Evolutionary conservation across 2,797 vertebrate species (phyloP).

Genomic region (Ataeniobius toweri): DNA sequence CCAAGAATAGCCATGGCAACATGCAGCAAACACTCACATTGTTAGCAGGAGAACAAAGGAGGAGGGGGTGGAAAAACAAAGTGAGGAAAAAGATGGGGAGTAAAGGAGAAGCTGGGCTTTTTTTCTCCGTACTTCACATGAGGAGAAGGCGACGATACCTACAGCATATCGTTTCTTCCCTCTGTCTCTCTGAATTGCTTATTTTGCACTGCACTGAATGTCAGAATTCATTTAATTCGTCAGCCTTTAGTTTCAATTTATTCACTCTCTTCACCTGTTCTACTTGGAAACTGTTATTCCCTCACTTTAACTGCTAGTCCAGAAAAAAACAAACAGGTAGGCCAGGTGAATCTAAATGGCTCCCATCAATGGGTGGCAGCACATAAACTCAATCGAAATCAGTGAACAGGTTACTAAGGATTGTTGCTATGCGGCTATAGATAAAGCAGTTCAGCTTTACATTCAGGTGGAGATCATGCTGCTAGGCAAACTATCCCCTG

Average conservation of each 20-base stretch:
- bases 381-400: background rate
- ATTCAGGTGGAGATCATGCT: slow-evolving; percentile 17
- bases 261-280: slow-evolving; percentile 3
- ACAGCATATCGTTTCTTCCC: background rate
- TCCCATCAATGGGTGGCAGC: background rate
- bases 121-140: slow-evolving; percentile 21
- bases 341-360: background rate
- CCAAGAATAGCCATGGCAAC: slow-evolving; percentile 73
- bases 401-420: slow-evolving; percentile 30
- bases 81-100: slow-evolving; percentile 35
- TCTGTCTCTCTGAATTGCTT: slow-evolving; percentile 4
- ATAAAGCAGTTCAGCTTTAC: slow-evolving; percentile 28
- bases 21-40: slow-evolving; percentile 72
- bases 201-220: background rate
- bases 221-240: background rate
- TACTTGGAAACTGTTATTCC: background rate
- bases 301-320: background rate
- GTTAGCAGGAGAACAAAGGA: slow-evolving; percentile 64
- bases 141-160: slow-evolving; percentile 5
- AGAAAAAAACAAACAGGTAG: background rate
- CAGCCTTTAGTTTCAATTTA: background rate
- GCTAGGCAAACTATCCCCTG: slow-evolving; percentile 7
- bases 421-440: slow-evolving; percentile 50
- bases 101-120: slow-evolving; percentile 31
- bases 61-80: slow-evolving; percentile 44